Conservation (phyloP, 1,140 invertebrate species). For the Zaprionus vittiger region DNA sequence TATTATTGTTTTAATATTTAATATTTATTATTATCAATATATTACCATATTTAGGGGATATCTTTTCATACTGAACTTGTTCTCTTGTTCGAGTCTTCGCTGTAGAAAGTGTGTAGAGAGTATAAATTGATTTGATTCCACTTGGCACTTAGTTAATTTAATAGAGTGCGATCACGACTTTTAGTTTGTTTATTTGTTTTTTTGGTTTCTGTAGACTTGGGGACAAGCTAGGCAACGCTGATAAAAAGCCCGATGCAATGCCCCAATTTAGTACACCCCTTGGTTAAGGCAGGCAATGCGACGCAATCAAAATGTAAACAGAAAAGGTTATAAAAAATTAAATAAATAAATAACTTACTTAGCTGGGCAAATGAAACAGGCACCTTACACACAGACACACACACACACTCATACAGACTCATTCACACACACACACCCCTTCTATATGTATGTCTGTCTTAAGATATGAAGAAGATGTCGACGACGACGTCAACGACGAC, state of each 20-base stretch:
- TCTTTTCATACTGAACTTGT: too few relatives aligned
- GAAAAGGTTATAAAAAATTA: slow-evolving; percentile 60
- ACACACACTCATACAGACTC: slow-evolving; percentile 11
- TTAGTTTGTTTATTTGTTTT: slow-evolving; percentile 37
- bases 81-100: background rate
- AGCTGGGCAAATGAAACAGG: slow-evolving; percentile 49
- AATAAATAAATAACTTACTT: slow-evolving; percentile 72
- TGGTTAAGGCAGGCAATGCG: slow-evolving; percentile 5
- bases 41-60: too few relatives aligned
- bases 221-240: slow-evolving; percentile 38
- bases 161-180: slow-evolving; percentile 64
- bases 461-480: slow-evolving; percentile 70
- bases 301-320: slow-evolving; percentile 76
- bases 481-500: slow-evolving; percentile 26
- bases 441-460: slow-evolving; percentile 2
- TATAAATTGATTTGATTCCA: slow-evolving; percentile 16
- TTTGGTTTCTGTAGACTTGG: slow-evolving; percentile 1
- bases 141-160: slow-evolving; percentile 48
- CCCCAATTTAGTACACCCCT: slow-evolving; percentile 3
- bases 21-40: too few relatives aligned
- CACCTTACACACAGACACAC: slow-evolving; percentile 31
- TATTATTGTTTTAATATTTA: too few relatives aligned
- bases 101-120: background rate
- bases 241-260: slow-evolving; percentile 22
- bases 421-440: slow-evolving; percentile 16